phyloP scores from a whole-genome alignment of 2,113 vertebrate species.

The Perca flavescens region DNA sequence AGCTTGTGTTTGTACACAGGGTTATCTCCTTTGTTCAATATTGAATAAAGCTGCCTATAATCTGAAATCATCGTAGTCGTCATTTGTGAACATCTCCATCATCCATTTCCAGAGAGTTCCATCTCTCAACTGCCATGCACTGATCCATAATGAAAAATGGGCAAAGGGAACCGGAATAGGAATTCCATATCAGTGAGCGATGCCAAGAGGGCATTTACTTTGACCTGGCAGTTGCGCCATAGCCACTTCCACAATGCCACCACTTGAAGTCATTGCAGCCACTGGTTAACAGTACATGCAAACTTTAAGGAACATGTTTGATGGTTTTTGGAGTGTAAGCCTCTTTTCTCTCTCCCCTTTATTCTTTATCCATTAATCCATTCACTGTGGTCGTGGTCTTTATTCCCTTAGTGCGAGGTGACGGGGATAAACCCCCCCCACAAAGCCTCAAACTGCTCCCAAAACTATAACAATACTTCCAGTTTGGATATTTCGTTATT shows the following conservation, averaged over 20 bases:
- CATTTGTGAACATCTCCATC: no score
- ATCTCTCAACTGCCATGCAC: no score
- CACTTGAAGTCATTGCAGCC: slow-evolving; percentile 40
- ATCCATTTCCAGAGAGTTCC: no score
- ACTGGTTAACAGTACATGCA: slow-evolving; percentile 22
- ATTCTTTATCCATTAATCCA: slow-evolving; percentile 71
- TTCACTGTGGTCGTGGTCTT: slow-evolving; percentile 44
- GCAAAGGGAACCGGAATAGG: slow-evolving; percentile 26
- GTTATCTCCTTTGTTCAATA: no score
- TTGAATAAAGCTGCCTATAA: no score
- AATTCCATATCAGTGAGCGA: slow-evolving; percentile 49
- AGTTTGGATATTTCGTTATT: not conserved
- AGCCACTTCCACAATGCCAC: slow-evolving; percentile 43
- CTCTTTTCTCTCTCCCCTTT: slow-evolving; percentile 52
- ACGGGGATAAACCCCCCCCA: not conserved
- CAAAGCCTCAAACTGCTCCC: slow-evolving; percentile 2
- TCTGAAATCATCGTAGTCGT: no score
- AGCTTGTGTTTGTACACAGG: no score
- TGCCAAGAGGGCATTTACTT: slow-evolving; percentile 54
- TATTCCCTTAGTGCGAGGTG: slow-evolving; percentile 46
- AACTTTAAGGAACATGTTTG: slow-evolving; percentile 55
- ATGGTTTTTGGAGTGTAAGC: slow-evolving; percentile 62
- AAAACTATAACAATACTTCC: slow-evolving; percentile 1
- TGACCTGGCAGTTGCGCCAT: slow-evolving; percentile 25
- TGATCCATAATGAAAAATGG: slow-evolving; percentile 31